Percentiles rank a stretch among this genome's conserved stretches.
Evolutionary conservation across 1,140 invertebrate genomes (phyloP).

Genomic region (Rhyzopertha dominica): DNA sequence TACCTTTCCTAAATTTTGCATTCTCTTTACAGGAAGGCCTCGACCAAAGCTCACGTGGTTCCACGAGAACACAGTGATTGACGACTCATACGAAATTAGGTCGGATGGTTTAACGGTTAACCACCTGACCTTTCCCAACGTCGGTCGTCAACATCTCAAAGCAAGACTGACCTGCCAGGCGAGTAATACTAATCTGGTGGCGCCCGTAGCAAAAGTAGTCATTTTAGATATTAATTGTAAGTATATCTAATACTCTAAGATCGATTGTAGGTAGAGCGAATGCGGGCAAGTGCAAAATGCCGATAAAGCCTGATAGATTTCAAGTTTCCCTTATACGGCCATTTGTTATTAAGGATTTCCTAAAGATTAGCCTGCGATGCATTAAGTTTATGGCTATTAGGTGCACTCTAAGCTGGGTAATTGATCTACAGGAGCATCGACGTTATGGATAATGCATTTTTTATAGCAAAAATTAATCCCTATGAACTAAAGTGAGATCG

Average conservation of each 20-base stretch:
- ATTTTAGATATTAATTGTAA: slow-evolving; percentile 83
- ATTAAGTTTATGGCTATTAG: no score
- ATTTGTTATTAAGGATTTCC: no score
- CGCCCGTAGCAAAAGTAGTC: slow-evolving; percentile 66
- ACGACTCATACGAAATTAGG: slow-evolving; percentile 70
- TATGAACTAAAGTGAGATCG: no score
- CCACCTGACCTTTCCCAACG: slow-evolving; percentile 66
- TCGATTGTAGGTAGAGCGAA: no score
- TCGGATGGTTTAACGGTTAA: slow-evolving; percentile 68
- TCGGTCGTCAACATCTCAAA: slow-evolving; percentile 72
- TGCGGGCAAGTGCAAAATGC: no score
- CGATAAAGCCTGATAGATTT: no score
- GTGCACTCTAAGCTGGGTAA: no score
- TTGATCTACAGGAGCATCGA: no score
- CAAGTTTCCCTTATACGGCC: no score
- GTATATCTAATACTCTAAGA: slow-evolving; percentile 52
- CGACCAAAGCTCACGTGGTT: slow-evolving; percentile 77
- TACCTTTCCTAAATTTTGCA: not conserved
- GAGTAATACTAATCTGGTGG: slow-evolving; percentile 76
- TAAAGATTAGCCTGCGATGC: no score
- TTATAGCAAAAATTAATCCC: no score
- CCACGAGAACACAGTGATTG: slow-evolving; percentile 73
- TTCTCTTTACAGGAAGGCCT: slow-evolving; percentile 60
- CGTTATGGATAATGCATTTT: no score
- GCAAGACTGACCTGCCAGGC: slow-evolving; percentile 76